These are phyloP conservation scores for Volucella inflata DNA, from an alignment of 2,888 invertebrate genomes.

Conservation along the genomic window DNA sequence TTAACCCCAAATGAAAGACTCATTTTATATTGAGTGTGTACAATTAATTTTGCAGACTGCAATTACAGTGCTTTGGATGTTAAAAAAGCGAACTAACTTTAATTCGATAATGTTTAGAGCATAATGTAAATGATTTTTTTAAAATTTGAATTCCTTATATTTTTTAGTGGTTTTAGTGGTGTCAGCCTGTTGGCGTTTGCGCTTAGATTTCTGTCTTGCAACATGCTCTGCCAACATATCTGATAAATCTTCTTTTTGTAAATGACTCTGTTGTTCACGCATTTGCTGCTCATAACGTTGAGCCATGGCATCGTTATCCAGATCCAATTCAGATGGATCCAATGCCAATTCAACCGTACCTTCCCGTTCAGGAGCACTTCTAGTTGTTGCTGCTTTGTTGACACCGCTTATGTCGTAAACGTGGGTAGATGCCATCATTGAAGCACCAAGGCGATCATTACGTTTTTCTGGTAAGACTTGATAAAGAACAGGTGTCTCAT, in stretches of 20 bases:
- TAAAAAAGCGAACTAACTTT: neutral
- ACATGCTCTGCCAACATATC: conserved; percentile 99
- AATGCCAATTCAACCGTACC: conserved; percentile 96
- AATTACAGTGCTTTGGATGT: neutral
- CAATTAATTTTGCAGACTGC: neutral
- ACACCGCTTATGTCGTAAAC: conserved; percentile 96
- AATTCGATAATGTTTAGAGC: too few species aligned
- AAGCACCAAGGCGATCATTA: conserved; percentile 92
- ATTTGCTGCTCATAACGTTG: conserved; percentile 98
- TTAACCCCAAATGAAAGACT: too few species aligned
- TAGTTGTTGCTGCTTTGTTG: conserved; percentile 82
- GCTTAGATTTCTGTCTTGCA: conserved; percentile 97
- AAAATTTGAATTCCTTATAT: conserved; percentile 99
- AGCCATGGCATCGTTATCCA: conserved; percentile 98
- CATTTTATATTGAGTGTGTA: too few species aligned
- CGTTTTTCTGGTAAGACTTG: conserved; percentile 98
- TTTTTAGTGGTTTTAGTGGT: conserved; percentile 95
- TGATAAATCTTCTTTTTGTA: conserved; percentile 96
- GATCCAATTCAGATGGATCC: conserved; percentile 98
- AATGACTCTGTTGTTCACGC: conserved; percentile 94
- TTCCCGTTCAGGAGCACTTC: conserved; percentile 84
- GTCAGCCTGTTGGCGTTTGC: conserved; percentile 95
- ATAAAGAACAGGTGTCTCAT: conserved; percentile 97
- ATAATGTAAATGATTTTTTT: conserved; percentile 76
- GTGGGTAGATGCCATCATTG: conserved; percentile 99